A percentile compares a stretch with the other conserved stretches of the same genome.
Evolutionary conservation across 2,888 invertebrate species (phyloP).

Genomic region (Philhelius pedissequus): DNA sequence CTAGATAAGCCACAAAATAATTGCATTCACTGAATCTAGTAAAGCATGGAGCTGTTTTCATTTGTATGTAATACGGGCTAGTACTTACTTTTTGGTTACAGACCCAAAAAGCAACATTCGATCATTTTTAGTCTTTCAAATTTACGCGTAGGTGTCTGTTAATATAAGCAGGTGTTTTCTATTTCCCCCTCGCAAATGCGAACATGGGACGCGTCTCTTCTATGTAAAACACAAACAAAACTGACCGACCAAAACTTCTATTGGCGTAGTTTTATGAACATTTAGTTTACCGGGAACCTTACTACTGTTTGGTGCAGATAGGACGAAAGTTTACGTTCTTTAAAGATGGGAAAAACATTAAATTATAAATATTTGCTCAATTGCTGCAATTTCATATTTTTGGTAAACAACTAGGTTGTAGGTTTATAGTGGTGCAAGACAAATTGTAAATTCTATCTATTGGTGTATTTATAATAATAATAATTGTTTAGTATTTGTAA

Average conservation of each 20-base stretch:
- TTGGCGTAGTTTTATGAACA: constrained; percentile 39
- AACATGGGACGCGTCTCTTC: constrained; percentile 43
- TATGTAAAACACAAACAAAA: background rate
- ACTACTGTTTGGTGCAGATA: background rate
- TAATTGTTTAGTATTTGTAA: no score
- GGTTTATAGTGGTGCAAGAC: background rate
- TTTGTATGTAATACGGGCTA: constrained; percentile 15
- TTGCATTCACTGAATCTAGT: constrained; percentile 3
- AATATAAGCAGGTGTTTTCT: constrained; percentile 28
- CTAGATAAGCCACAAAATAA: constrained; percentile 47
- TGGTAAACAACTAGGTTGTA: constrained; percentile 74
- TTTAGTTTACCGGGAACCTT: constrained; percentile 1
- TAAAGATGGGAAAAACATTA: constrained; percentile 77
- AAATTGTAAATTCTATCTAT: background rate
- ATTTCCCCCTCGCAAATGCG: constrained; percentile 50
- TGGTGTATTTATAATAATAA: background rate
- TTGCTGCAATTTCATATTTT: constrained; percentile 83
- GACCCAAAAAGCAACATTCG: constrained; percentile 43
- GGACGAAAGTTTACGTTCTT: background rate
- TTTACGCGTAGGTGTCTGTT: background rate
- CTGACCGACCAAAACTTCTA: background rate
- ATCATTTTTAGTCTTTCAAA: constrained; percentile 1
- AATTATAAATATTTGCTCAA: constrained; percentile 84
- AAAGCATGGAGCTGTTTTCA: background rate
- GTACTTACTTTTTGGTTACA: constrained; percentile 36